These are phyloP conservation scores for Harpegnathos saltator DNA, from an alignment of 1,140 invertebrate genomes.

Conservation along the genomic window DNA sequence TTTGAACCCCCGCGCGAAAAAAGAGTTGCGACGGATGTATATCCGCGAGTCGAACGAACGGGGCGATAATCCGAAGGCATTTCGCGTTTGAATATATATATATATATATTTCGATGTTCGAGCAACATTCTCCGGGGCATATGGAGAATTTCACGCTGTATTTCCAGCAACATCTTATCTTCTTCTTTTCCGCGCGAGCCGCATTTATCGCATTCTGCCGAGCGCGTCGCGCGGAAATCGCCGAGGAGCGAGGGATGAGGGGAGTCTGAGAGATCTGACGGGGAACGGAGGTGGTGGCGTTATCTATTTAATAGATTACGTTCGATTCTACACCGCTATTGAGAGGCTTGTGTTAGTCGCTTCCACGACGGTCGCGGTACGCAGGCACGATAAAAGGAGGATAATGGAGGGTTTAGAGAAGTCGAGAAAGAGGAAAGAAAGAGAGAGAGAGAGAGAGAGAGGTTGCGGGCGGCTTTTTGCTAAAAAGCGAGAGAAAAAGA, in stretches of 20 bases:
- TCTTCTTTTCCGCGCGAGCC: neutral
- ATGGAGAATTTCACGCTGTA: neutral
- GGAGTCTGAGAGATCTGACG: constrained; percentile 6
- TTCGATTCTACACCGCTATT: constrained; percentile 68
- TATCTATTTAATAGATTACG: constrained; percentile 80
- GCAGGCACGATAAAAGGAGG: constrained; percentile 69
- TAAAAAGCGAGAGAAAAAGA: constrained; percentile 57
- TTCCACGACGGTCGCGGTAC: constrained; percentile 53
- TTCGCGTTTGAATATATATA: neutral
- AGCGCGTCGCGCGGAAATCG: constrained; percentile 27
- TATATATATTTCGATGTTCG: no score
- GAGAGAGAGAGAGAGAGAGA: neutral
- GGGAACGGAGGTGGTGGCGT: constrained; percentile 48
- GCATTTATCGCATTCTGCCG: constrained; percentile 41
- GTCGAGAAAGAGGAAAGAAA: neutral
- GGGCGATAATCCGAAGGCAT: no score
- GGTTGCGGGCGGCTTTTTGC: constrained; percentile 62
- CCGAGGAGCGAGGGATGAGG: constrained; percentile 7
- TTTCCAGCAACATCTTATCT: constrained; percentile 8
- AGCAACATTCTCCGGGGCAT: no score
- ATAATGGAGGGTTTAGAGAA: constrained; percentile 69
- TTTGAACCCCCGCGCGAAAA: no score
- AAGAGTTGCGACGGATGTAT: no score
- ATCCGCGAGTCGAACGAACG: no score
- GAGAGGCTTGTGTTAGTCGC: constrained; percentile 73